phyloP scores from a whole-genome alignment of 2,797 vertebrate genomes.

The Varecia variegata region DNA sequence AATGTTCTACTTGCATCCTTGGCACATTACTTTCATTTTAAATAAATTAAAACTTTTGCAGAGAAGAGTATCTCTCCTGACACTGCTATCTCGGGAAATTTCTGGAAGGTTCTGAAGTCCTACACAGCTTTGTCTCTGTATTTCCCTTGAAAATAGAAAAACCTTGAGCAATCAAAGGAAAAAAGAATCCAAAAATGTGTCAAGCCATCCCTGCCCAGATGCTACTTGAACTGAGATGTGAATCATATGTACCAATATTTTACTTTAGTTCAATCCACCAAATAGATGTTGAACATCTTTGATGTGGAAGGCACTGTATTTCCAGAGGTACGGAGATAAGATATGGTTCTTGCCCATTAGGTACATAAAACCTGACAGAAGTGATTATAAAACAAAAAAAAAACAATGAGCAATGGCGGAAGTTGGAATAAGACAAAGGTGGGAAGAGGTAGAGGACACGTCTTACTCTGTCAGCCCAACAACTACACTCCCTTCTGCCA shows the following conservation, averaged over 20 bases:
- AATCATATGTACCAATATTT: neutral
- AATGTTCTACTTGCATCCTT: neutral
- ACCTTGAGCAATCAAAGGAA: neutral
- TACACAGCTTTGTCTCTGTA: neutral
- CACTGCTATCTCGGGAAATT: neutral
- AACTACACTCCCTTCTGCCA: neutral
- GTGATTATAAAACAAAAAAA: neutral
- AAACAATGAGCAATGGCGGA: neutral
- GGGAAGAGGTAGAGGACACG: neutral
- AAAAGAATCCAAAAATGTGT: neutral
- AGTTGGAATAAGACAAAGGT: neutral
- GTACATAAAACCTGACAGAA: neutral
- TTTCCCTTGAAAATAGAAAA: neutral
- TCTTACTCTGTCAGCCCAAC: neutral
- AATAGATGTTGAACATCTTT: neutral
- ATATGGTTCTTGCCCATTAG: neutral
- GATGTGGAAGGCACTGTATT: neutral
- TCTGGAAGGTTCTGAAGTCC: neutral
- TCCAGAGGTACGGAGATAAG: neutral
- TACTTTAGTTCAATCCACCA: conserved; percentile 8
- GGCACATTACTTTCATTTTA: neutral
- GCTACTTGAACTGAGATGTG: neutral
- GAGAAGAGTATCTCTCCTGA: neutral
- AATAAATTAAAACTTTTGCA: neutral
- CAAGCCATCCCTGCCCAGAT: neutral